Base-by-base conservation (phyloP, 2,113 vertebrate species). In the Phrynosoma platyrhinos region DNA sequence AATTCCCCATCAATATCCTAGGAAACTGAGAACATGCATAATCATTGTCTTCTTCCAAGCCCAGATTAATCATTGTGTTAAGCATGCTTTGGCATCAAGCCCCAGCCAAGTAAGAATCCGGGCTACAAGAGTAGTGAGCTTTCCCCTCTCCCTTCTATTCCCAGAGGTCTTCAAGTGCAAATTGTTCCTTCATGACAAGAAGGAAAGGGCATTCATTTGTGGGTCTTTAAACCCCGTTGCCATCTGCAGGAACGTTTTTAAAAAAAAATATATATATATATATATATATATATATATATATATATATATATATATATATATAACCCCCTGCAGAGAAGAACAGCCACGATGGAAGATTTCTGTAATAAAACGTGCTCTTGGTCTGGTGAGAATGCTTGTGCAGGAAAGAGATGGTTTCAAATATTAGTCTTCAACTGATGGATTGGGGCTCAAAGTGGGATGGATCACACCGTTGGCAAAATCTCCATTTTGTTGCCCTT, bases 41-140 rank as follows among this genome's bases (percentile, higher is more conserved):
- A 82, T 74, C 86, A 32, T 42, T 25, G 62, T 16, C 75, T 30
- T 64, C 27, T 27, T 47, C 79, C 27, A 6, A 47, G 53, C 52
- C 72, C 86, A 87, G 79, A 87, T 87, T 82, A 87, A 87, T 87
- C 86, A 87, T 75, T 62, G 82, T 82, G 78, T 74, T 87, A 82
- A 87, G 69, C 23, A 75, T 21, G 79, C 71, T n/a, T 74, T 58
- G 79, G 53, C 27, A 3, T 74, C 69, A 47, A 53, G 69, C 69
- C 69, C 5, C 16, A 30, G 78, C 66, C 40, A 80, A 62, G 40
- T 4, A 42, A 81, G 27, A 42, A 82, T 14, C 68, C 12, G 25
- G 42, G 32, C 69, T 30, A 72, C 23, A 2, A 68, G 69, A 82
- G 20, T n/a, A 40, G 74, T 32, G 14, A 30, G 55, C 7, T 30